phyloP scores from a whole-genome alignment of 2,797 vertebrate genomes.

The Liparis tanakae region DNA sequence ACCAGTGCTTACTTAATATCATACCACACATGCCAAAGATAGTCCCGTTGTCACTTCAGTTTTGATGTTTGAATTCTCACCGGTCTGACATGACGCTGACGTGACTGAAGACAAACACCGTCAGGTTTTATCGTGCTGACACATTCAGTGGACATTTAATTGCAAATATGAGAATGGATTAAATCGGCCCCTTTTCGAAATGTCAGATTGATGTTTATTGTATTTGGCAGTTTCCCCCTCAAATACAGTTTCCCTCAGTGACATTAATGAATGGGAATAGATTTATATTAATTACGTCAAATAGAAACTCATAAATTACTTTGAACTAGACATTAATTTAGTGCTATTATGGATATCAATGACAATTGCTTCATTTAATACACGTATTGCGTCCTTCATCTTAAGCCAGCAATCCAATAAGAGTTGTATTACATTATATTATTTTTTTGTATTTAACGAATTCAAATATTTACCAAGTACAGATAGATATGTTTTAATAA shows the following conservation, averaged over 20 bases:
- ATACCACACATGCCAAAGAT: conserved; percentile 73
- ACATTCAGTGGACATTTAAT: neutral
- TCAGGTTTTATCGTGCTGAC: neutral
- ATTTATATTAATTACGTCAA: conserved; percentile 18
- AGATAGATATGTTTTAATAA: neutral
- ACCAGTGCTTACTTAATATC: conserved; percentile 76
- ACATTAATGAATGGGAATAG: conserved; percentile 9
- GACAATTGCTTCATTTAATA: neutral
- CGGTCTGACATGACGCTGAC: conserved; percentile 42
- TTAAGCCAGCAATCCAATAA: neutral
- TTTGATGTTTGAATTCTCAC: conserved; percentile 50
- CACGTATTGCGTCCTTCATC: neutral
- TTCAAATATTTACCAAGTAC: neutral
- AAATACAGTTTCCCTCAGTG: neutral
- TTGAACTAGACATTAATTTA: neutral
- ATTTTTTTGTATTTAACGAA: neutral
- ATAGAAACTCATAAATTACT: conserved; percentile 3
- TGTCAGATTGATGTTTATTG: conserved; percentile 22
- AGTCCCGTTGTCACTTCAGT: conserved; percentile 63
- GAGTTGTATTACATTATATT: neutral
- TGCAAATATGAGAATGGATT: neutral
- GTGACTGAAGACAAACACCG: conserved; percentile 2
- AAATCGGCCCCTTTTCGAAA: neutral
- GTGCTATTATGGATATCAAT: too few relatives aligned
- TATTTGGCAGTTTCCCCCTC: conserved; percentile 2